A percentile compares a stretch with the other conserved stretches of the same genome.
Evolutionary conservation across 2,797 vertebrate genomes (phyloP).

Genomic region (Psittacula echo): DNA sequence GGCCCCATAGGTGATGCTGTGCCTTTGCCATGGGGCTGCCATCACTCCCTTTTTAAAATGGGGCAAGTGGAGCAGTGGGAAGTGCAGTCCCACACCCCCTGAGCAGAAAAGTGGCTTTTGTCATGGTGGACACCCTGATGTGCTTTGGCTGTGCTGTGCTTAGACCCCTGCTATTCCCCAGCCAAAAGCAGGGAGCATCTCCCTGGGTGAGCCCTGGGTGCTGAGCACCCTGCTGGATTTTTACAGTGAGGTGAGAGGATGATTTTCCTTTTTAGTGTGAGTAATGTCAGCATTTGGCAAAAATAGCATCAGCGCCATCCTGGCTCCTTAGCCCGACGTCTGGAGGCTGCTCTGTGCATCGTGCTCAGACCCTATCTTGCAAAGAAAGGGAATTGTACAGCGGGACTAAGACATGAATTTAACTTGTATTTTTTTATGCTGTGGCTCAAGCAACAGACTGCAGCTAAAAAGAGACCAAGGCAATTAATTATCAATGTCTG

Average conservation of each 20-base stretch:
- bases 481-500: not conserved
- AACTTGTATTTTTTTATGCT: not conserved
- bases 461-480: not conserved
- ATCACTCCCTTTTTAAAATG: not conserved
- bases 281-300: conserved; percentile 3
- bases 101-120: not conserved
- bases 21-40: rapidly evolving
- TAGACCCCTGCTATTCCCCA: not conserved
- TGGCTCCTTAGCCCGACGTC: conserved; percentile 5
- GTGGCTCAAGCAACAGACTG: not conserved
- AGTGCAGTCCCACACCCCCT: rapidly evolving
- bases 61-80: not conserved
- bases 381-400: not conserved
- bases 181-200: not conserved
- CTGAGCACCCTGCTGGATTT: not conserved
- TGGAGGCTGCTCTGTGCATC: not conserved
- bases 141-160: rapidly evolving
- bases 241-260: not conserved
- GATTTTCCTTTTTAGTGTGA: not conserved
- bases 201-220: not conserved
- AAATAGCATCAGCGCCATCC: not conserved
- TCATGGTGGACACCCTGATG: rapidly evolving
- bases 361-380: not conserved
- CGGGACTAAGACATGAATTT: not conserved
- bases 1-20: rapidly evolving